Percentiles rank a stretch among this genome's conserved stretches.
Conservation (phyloP, 2,888 invertebrate species). For the Danaus chrysippus region DNA sequence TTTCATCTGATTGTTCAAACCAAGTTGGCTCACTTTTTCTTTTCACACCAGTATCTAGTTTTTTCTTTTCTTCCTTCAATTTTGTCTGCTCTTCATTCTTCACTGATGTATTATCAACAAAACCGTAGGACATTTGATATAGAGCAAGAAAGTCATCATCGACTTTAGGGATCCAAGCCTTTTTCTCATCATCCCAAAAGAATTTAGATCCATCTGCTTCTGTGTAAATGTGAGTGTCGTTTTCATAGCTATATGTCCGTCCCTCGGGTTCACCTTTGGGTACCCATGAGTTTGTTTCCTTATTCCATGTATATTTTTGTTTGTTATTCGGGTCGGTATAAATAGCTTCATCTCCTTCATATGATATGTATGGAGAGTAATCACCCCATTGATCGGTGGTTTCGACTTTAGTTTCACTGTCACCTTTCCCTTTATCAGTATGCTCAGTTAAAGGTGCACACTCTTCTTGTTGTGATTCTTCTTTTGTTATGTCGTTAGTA, state of each 20-base stretch:
- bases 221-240: constrained; percentile 88
- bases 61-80: constrained; percentile 51
- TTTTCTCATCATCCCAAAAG: constrained; percentile 94
- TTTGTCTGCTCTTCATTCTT: constrained; percentile 49
- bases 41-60: constrained; percentile 73
- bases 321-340: constrained; percentile 86
- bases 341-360: constrained; percentile 84
- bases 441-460: neutral
- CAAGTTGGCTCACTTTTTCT: constrained; percentile 84
- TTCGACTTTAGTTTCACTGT: neutral
- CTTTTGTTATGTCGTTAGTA: neutral
- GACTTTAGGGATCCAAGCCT: constrained; percentile 98
- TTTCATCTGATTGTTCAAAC: constrained; percentile 93
- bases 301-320: constrained; percentile 83
- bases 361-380: constrained; percentile 81
- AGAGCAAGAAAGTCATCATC: constrained; percentile 97
- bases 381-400: constrained; percentile 48
- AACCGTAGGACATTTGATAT: constrained; percentile 97
- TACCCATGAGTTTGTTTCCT: constrained; percentile 72
- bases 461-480: neutral
- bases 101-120: constrained; percentile 80
- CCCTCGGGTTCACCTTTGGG: constrained; percentile 43
- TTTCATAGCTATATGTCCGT: constrained; percentile 83
- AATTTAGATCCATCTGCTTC: constrained; percentile 93
- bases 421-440: neutral